Conservation (phyloP, 2,888 invertebrate genomes). For the Octodonta nipae region DNA sequence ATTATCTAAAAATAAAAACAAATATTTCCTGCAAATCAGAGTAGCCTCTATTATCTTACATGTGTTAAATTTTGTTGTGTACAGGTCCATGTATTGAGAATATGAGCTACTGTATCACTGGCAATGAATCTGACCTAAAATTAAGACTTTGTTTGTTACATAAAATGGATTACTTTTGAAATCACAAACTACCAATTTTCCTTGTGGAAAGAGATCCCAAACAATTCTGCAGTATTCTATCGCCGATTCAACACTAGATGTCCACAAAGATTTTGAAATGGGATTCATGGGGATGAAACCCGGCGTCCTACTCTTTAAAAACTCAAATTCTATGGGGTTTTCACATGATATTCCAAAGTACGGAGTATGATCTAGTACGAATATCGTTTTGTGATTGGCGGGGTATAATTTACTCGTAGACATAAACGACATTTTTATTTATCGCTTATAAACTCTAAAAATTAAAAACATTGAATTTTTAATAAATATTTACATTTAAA, state of each 20-base stretch:
- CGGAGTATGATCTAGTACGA: slow-evolving; percentile 87
- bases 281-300: slow-evolving; percentile 66
- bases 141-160: not conserved
- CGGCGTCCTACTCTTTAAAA: slow-evolving; percentile 52
- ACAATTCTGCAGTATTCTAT: slow-evolving; percentile 93
- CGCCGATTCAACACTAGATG: slow-evolving; percentile 86
- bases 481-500: too few relatives aligned
- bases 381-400: slow-evolving; percentile 82
- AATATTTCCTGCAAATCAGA: not conserved
- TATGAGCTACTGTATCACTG: slow-evolving; percentile 73
- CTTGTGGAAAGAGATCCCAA: slow-evolving; percentile 90
- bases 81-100: slow-evolving; percentile 72
- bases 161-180: not conserved
- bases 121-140: slow-evolving; percentile 68
- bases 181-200: slow-evolving; percentile 58
- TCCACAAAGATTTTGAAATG: slow-evolving; percentile 89
- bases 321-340: slow-evolving; percentile 71
- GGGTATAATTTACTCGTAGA: slow-evolving; percentile 15
- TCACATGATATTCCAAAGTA: slow-evolving; percentile 79
- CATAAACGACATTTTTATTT: slow-evolving; percentile 8
- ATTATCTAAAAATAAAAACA: slow-evolving; percentile 45
- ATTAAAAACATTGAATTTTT: too few relatives aligned
- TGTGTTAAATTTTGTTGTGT: slow-evolving; percentile 76
- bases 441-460: too few relatives aligned
- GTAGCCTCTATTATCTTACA: slow-evolving; percentile 40